These are phyloP conservation scores for Battus philenor DNA, from an alignment of 1,140 invertebrate species.

Conservation along the genomic window DNA sequence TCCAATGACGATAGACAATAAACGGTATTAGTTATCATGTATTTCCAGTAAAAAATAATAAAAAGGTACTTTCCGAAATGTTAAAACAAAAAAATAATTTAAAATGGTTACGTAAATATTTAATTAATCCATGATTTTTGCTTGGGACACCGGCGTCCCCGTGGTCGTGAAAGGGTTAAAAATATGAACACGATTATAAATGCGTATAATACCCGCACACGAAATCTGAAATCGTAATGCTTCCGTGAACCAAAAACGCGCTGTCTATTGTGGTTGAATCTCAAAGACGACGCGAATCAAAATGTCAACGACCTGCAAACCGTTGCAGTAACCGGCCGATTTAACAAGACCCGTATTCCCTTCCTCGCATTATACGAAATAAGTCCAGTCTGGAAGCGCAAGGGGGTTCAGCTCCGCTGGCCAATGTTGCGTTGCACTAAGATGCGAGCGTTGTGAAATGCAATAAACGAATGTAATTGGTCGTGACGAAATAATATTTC, in stretches of 20 bases:
- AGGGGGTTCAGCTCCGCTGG: not conserved
- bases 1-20: no score
- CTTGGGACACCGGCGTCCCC: no score
- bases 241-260: not conserved
- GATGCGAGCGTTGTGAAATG: slow-evolving; percentile 3
- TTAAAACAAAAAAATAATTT: no score
- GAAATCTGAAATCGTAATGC: slow-evolving; percentile 1
- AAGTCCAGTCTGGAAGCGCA: not conserved
- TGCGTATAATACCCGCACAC: no score
- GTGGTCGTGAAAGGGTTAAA: no score
- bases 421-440: not conserved
- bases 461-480: slow-evolving; percentile 5
- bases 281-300: slow-evolving; percentile 4
- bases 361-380: not conserved
- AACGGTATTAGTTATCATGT: no score
- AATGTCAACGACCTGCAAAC: slow-evolving; percentile 8
- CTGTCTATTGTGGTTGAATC: not conserved
- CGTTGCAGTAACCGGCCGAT: slow-evolving; percentile 1
- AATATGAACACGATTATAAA: no score
- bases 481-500: no score
- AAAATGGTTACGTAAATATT: no score
- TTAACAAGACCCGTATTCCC: not conserved
- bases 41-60: no score
- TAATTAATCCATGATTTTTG: no score
- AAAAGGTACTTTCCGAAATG: no score